Evolutionary conservation across 2,113 vertebrate genomes (phyloP).

Genomic region (Notechis scutatus): DNA sequence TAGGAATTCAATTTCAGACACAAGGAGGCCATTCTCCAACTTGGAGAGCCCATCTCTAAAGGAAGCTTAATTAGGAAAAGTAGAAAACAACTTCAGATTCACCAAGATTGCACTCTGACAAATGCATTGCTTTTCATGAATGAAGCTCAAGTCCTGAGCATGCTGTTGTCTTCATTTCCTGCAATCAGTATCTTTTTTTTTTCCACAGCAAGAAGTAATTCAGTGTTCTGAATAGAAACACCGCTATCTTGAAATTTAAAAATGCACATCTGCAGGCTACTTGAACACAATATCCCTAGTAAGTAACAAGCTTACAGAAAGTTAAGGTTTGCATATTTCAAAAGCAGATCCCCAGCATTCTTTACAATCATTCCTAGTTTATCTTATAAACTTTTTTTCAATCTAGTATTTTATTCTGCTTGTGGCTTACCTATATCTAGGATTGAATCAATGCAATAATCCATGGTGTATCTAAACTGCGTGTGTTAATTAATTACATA

Average conservation of each 20-base stretch:
- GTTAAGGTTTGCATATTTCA: neutral
- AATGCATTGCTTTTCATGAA: conserved; percentile 64
- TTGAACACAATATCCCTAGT: conserved; percentile 24
- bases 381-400: neutral
- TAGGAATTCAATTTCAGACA: conserved; percentile 54
- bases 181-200: conserved; percentile 45
- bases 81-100: conserved; percentile 62
- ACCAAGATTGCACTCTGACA: conserved; percentile 63
- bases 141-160: conserved; percentile 51
- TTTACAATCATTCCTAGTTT: neutral
- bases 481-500: neutral
- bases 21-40: conserved; percentile 36
- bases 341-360: neutral
- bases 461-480: neutral
- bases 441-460: neutral
- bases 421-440: neutral
- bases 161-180: conserved; percentile 36
- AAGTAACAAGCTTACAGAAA: neutral
- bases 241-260: conserved; percentile 39
- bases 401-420: neutral
- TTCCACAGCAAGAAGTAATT: conserved; percentile 30
- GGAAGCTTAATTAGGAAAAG: conserved; percentile 63
- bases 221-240: conserved; percentile 21
- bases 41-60: conserved; percentile 51
- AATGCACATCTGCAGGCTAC: conserved; percentile 5